Percentiles rank a stretch among this genome's conserved stretches.
Conservation (phyloP, 2,113 vertebrate species). For the Lampris incognitus region DNA sequence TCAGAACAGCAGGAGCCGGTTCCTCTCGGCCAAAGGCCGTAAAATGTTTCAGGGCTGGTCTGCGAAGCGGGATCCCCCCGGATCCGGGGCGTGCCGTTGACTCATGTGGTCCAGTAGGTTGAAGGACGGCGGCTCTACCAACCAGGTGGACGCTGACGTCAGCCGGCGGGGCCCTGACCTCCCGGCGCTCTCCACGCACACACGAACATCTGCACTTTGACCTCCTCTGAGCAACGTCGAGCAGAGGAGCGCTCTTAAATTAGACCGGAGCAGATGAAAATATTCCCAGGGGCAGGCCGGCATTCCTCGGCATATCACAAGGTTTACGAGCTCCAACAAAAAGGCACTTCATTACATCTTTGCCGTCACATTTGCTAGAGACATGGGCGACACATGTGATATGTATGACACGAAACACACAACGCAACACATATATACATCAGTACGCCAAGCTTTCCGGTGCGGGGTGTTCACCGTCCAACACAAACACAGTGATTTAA, state of each 20-base stretch:
- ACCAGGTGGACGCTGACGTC: conserved; percentile 31
- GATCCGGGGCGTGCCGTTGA: background rate
- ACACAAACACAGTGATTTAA: conserved; percentile 11
- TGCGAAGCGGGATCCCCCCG: background rate
- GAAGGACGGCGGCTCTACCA: conserved; percentile 24
- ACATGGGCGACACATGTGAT: background rate
- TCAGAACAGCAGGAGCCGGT: conserved; percentile 17
- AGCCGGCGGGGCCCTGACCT: background rate
- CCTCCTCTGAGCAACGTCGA: background rate
- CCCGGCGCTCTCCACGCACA: background rate
- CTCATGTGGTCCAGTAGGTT: conserved; percentile 4
- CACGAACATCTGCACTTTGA: conserved; percentile 40
- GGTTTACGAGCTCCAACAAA: conserved; percentile 26
- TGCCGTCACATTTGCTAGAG: background rate
- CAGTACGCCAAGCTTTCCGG: conserved; percentile 1
- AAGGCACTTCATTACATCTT: conserved; percentile 3
- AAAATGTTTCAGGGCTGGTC: conserved; percentile 7
- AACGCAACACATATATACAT: conserved; percentile 50
- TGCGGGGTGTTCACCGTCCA: conserved; percentile 16
- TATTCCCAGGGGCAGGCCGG: conserved; percentile 19
- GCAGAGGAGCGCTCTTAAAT: conserved; percentile 17
- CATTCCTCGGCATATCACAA: conserved; percentile 24
- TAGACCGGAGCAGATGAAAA: background rate
- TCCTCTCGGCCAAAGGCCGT: background rate
- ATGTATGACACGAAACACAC: conserved; percentile 32